These are phyloP conservation scores for Fukomys damarensis DNA, from an alignment of 2,113 vertebrate species.

Conservation along the genomic window DNA sequence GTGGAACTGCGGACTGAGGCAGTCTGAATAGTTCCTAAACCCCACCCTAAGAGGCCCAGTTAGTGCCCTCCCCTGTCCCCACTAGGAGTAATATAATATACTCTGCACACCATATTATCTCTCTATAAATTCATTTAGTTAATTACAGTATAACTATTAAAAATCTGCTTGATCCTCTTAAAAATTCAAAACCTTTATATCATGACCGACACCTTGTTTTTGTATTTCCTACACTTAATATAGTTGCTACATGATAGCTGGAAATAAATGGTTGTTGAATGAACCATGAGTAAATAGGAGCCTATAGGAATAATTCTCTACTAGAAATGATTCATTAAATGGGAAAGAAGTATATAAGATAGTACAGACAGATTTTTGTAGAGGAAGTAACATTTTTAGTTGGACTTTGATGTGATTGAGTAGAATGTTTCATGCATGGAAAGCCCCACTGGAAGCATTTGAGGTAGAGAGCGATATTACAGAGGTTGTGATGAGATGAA, in stretches of 20 bases:
- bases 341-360: neutral
- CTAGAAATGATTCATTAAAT: constrained; percentile 20
- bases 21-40: neutral
- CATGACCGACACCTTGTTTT: neutral
- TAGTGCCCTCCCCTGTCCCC: neutral
- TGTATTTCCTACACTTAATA: neutral
- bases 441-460: neutral
- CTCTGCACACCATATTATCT: neutral
- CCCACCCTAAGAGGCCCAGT: neutral
- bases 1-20: neutral
- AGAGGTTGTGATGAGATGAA: neutral
- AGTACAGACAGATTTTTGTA: neutral
- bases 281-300: neutral
- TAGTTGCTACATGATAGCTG: neutral
- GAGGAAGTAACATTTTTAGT: constrained; percentile 13
- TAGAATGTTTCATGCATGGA: neutral
- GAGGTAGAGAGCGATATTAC: neutral
- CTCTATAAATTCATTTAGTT: neutral
- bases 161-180: constrained; percentile 26
- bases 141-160: constrained; percentile 37
- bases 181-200: constrained; percentile 55
- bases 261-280: constrained; percentile 45
- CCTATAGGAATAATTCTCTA: neutral
- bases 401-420: neutral
- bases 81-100: neutral